Percentiles rank a stretch among this genome's conserved stretches.
Conservation (phyloP, 2,113 vertebrate genomes). For the Semicossyphus pulcher region DNA sequence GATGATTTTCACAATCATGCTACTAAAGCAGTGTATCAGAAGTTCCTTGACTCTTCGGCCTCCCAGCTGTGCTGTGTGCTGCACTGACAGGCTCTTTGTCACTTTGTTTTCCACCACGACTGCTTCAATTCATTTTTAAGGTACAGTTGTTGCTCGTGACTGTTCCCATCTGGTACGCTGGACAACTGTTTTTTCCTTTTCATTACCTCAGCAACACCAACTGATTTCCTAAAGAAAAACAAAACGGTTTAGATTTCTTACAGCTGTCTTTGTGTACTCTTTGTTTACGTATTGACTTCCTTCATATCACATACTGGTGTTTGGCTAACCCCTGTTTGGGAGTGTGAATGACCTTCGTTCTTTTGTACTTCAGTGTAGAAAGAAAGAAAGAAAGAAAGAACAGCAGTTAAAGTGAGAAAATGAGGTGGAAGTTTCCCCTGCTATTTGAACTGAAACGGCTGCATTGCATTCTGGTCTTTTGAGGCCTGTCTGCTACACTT, state of each 20-base stretch:
- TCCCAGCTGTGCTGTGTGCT: neutral
- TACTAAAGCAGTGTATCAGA: neutral
- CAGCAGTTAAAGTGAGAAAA: no score
- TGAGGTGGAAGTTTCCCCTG: no score
- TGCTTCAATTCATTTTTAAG: neutral
- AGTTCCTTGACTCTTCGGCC: neutral
- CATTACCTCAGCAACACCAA: neutral
- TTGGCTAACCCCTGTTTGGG: neutral
- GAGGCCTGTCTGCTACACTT: no score
- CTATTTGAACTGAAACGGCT: no score
- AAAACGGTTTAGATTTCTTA: neutral
- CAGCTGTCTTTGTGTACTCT: neutral
- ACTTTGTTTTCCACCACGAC: neutral
- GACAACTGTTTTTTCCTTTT: no score
- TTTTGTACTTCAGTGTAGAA: no score
- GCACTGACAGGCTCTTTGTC: neutral
- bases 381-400: no score
- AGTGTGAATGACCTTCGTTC: neutral
- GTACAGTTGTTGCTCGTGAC: neutral
- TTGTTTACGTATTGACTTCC: neutral
- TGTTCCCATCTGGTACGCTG: neutral
- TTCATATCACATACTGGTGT: neutral
- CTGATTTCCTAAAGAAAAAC: neutral
- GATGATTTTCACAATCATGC: neutral
- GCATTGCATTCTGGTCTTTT: no score